Base-by-base conservation (phyloP, 2,113 vertebrate genomes). In the Urocolius indicus region DNA sequence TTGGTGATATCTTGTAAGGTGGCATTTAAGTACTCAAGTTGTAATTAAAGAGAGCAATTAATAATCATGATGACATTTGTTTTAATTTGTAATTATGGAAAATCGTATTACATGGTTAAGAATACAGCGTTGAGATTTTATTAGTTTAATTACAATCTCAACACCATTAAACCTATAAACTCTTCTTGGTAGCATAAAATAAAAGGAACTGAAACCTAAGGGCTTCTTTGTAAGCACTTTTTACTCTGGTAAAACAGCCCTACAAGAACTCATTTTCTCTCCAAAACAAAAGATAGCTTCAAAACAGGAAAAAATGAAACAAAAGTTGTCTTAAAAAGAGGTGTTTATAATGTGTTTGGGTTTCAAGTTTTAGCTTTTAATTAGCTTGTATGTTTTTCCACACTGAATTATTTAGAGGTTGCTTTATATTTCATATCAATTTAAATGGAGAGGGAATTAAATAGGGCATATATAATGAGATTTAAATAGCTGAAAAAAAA, bases 301-400 rank as follows among this genome's bases (percentile, higher is more conserved):
- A 65, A 72, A 51, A 48, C 6, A 62, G n/a, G 57, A 59, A 27
- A 34, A 13, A 48, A 52, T 2, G 41, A n/a, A 61, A 58, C 2
- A 38, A 46, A 34, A n/a, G 1, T 32, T 22, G 3, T 13, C 7
- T 45, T 61, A 54, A 65, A 73, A 24, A 9, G 3, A 49, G 16
- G 22, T 36, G 7, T 62, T 87, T 78, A 11, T 19, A 76, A 32
- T 58, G 16, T 83, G 38, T 65, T 89, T 95, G 55, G 1, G 3
- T 84, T 96, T 95, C 5, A 2, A 73, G 6, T 82, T 94, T 79
- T 90, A 89, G 67, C 61, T 96, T 95, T 95, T 93, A 94, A 95
- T 95, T 95, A 89, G 36, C 36, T 89, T 55, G 48, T 90, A n/a
- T 62, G 24, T 72, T 95, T 94, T 94, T 82, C 82, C 68, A 55